Base-by-base conservation (phyloP, 2,113 vertebrate genomes). In the Aspidoscelis tigris region DNA sequence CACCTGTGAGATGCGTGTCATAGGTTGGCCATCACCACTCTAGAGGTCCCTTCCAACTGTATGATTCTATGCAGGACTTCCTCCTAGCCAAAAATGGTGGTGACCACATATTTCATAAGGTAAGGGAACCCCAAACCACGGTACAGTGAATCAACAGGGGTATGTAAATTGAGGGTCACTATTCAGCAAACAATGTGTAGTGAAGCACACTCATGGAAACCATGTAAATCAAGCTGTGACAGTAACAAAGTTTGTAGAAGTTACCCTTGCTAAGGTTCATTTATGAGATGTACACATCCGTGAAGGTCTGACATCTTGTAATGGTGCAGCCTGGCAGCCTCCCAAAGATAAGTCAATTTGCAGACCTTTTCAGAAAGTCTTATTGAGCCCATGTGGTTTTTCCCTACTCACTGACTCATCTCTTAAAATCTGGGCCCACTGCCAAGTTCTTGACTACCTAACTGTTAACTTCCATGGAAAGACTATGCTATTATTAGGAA, bases 241-340 rank as follows among this genome's bases (percentile, higher is more conserved):
- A 81, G 71, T 89, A 86, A 87, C 81, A 7, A 77, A 4, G 10
- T 10, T 75, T 47, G 9, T 61, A 43, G 74, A 33, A 81, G 9
- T 24, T 66, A 26, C 4, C 58, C 43, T 84, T 2, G 0, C 50
- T 64, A 41, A 76, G 65, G 39, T 0, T 0, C 43, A 70, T 81
- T 81, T 89, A 78, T 74, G 44, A 81, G 44, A 88, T 47, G 21
- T 2, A 0, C 68, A 21, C 85, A 65, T 74, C 61, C 22, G 68
- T 86, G 83, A 84, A 76, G 79, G 68, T 2, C 68, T 86, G 50
- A 82, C 83, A 92, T 43, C 72, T 87, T 87, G 82, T 88, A 81
- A 90, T 80, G 50, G 76, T 86, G 11, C 43, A 86, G 58, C 71
- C 76, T 88, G 69, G 84, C 87, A 85, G 33, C 44, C 0, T 0